Conservation (phyloP, 2,888 invertebrate genomes). For the Aleiodes alternator region DNA sequence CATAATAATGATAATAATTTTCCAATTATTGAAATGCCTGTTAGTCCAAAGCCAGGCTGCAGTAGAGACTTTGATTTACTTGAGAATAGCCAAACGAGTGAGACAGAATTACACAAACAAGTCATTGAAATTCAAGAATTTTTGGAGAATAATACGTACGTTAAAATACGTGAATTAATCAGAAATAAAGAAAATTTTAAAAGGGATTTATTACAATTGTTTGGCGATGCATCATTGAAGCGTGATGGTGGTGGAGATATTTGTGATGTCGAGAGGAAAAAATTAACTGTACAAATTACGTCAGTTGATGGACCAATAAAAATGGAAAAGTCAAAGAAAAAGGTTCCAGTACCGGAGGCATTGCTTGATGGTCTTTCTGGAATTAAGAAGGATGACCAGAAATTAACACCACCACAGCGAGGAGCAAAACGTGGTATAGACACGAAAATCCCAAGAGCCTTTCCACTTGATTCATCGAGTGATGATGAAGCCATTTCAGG, state of each 20-base stretch:
- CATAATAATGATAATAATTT: neutral
- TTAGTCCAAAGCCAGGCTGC: conserved; percentile 60
- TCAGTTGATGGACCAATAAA: neutral
- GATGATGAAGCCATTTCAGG: neutral
- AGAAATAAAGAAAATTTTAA: neutral
- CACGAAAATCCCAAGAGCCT: neutral
- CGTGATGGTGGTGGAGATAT: neutral
- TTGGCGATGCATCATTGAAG: neutral
- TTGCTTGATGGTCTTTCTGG: neutral
- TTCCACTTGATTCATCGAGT: neutral
- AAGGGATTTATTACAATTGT: neutral
- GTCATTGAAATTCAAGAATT: neutral
- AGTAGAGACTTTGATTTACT: conserved; percentile 58
- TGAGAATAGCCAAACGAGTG: neutral
- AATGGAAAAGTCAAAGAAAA: neutral
- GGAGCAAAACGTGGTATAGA: too few relatives aligned
- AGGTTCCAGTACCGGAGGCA: neutral
- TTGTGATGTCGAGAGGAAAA: conserved; percentile 17
- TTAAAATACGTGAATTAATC: neutral
- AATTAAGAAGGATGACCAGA: neutral
- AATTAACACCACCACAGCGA: conserved; percentile 5
- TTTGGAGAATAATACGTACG: neutral
- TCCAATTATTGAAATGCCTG: neutral
- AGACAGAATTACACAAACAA: conserved; percentile 22
- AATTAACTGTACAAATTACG: neutral